Evolutionary conservation across 2,888 invertebrate genomes (phyloP), one percentile per base, ranked within the genome.

Genomic region (Hymenopus coronatus): DNA sequence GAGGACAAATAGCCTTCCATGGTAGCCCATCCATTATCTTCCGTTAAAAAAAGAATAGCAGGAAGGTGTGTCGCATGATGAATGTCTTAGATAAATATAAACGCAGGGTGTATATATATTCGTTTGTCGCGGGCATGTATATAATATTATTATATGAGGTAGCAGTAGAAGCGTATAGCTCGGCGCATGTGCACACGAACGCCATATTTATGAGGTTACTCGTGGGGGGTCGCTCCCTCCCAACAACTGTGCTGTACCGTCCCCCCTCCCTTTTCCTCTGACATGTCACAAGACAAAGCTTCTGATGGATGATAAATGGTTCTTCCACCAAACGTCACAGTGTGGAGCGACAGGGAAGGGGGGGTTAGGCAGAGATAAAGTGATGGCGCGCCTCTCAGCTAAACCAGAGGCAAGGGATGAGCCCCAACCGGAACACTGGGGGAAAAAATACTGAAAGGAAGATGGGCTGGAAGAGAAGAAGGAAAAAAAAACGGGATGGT

Each of bases 301-400:
- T 88, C 92, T 92, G 92, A 92, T 92, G 92, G 92, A 92, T 92
- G 92, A 93, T 92, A 93, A 90, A 90, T 90, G 89, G 89, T 87
- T 87, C 90, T 90, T 90, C 90, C 90, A 90, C 90, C 89, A 88
- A 90, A 89, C 90, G 90, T 90, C 90, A 90, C 90, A 70, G 54
- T 89, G 87, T 88, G 90, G 88, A 85, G 88, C 88, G 88, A 85
- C 88, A 84, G 84, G 84, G 54, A 33, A 54, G 88, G 88, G 82
- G 88, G 84, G 83, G 84, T 28, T 28, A 82, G 85, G 88, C 87
- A 85, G 85, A 88, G 88, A 88, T 88, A 88, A 88, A 88, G 88
- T 85, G 85, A 85, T 88, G 88, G 88, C 85, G 88, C 70, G 28
- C 28, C 85, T 85, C 85, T 85, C 82, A 70, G 54, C 54, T 70